Base-by-base conservation (phyloP, 2,113 vertebrate species). In the Chionodraco myersi region DNA sequence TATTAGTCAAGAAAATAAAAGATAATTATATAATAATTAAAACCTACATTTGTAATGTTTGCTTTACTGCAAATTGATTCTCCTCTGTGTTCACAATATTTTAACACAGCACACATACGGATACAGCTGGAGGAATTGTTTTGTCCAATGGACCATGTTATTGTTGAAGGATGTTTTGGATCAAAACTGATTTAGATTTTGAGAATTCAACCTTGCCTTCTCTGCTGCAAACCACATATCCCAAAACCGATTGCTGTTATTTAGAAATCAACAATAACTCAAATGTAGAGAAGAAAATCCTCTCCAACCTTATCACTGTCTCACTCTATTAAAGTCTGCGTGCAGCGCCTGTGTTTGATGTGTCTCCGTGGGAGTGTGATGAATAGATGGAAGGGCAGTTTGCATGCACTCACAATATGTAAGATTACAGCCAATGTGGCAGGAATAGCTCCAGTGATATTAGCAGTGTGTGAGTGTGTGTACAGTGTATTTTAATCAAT, bases 321-420 rank as follows among this genome's bases (percentile, higher is more conserved):
- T 72, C 48, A 57, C 77, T 80, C 61, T 21, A 34, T 21, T 56
- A 74, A 47, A 45, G 34, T 49, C 5, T 41, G 66, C 11, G 26
- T 66, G 53, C 49, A n/a, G 49, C 21, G 26, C 16, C 16, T 62
- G 74, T 52, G 63, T 73, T 56, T 81, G 83, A 83, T 89, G 74
- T 60, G 69, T 45, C 59, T 75, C 83, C 10, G 81, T 88, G 87
- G 86, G 88, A 62, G 84, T 77, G 78, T 86, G 87, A 87, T 64
- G 79, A 87, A 81, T 63, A 63, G 82, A 86, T 82, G 82, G 62
- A 68, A 65, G 72, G 59, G 69, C 87, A 80, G 87, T 88, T 90
- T 85, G 78, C 67, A 76, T 88, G 64, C 78, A 78, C 58, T 86
- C 78, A 72, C 73, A 83, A 70, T 79, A 68, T 82, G 83, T 75